Evolutionary conservation across 2,113 vertebrate species (phyloP), one percentile per base, ranked within the genome.

Genomic region (Redunca redunca): DNA sequence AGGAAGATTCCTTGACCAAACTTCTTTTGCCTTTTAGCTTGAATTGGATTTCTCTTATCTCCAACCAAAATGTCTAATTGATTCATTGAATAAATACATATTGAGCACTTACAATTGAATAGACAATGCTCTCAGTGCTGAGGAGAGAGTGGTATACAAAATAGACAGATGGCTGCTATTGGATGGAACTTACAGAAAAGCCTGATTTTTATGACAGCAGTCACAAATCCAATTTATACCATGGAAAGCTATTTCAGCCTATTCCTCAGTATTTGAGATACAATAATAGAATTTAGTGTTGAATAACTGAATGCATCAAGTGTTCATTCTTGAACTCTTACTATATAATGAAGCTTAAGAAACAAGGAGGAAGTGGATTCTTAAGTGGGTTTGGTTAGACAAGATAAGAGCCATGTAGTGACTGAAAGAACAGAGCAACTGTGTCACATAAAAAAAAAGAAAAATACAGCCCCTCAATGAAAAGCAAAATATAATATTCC

Each of bases 11-110:
- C 74, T 84, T 84, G 10, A 7, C 25, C 10, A 53, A 53, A 40
- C 11, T 6, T 10, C 13, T 74, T 85, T 92, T 82, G 12, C 15
- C 48, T 92, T 84, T 90, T 46, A 94, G 23, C 80, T 92, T 92
- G 46, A 94, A 71, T 16, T 84, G n/a, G 5, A 25, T 91, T 94
- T 93, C n/a, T 88, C 64, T 87, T 60, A 84, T 97, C 91, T 95
- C 12, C 33, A 64, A 11, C 13, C 16, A 77, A 85, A 91, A 28
- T 97, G 46, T 28, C 30, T 43, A 28, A 83, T 80, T 86, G 23
- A 43, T 67, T 82, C 7, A 14, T 36, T 67, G 74, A 90, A 85
- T 12, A 48, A 85, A 50, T 91, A 67, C 40, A 64, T 91, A n/a
- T 40, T 53, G 23, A 83, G 5, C 30, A 78, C 17, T 94, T 46